Base-by-base conservation (phyloP, 2,888 invertebrate genomes). In the Chrysolina oricalcia region DNA sequence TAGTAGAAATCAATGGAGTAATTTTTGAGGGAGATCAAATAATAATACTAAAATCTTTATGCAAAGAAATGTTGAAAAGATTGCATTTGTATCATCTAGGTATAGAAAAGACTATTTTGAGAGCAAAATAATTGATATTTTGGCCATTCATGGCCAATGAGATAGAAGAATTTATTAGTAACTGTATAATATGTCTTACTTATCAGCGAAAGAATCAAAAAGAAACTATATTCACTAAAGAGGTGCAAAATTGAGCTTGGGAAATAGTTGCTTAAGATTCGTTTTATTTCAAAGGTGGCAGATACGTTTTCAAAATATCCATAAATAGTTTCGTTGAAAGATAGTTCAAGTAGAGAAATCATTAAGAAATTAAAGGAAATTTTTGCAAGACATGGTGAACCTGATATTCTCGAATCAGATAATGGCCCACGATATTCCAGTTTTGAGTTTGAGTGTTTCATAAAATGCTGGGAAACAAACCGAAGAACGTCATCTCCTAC, bases 361-460 rank as follows among this genome's bases (percentile, higher is more conserved):
- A 43, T 43, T 43, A 43, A 13, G 15, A 43, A 43, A 43, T 13
- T 43, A 15, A 43, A 13, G 15, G 43, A 43, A 43, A 13, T 11
- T 43, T 43, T 43, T 43, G 43, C 43, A 43, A 43, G 43, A 15
- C 43, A 43, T 13, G 15, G 43, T 15, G 11, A 15, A 11, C 50
- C 50, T 50, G 17, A 50, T 13, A n/a, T 50, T n/a, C 17, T 50
- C 17, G 2, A 50, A n/a, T 17, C 50, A n/a, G 50, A 50, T 50
- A 50, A 50, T 50, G 50, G 17, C 15, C 50, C 17, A n/a, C 50
- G n/a, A 17, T 50, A 50, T n/a, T 50, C 50, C 15, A 50, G 50
- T n/a, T n/a, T n/a, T n/a, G 9, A 50, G 17, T 50, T 50, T 50
- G 50, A 50, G n/a, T n/a, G n/a, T 50, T 50, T 50, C 17, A 50